phyloP scores from a whole-genome alignment of 2,797 vertebrate genomes.

The Semaprochilodus insignis region DNA sequence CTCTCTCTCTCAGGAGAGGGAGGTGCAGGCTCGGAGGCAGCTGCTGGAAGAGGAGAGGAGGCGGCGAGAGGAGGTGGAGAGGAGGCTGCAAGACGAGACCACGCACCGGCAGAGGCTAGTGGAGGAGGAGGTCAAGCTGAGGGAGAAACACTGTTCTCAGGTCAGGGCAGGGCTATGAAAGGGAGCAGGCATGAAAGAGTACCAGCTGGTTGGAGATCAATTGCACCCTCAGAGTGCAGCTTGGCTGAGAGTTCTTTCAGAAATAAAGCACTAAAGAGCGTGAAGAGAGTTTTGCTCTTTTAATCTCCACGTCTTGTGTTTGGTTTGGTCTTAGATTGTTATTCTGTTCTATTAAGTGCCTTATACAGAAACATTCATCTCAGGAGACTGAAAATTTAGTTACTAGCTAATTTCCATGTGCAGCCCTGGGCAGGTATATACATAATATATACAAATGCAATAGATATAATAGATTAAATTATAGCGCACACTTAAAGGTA shows the following conservation, averaged over 20 bases:
- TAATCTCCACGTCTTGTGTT: neutral
- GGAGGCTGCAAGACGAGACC: conserved; percentile 89
- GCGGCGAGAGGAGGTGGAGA: conserved; percentile 91
- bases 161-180: conserved; percentile 71
- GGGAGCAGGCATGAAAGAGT: conserved; percentile 26
- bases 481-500: neutral
- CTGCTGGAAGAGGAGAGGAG: conserved; percentile 92
- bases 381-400: neutral
- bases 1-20: conserved; percentile 85
- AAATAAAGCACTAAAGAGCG: neutral
- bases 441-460: neutral
- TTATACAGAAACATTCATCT: neutral
- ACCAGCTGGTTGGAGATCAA: conserved; percentile 38
- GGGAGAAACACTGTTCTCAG: conserved; percentile 95
- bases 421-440: too few species aligned
- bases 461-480: neutral
- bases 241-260: conserved; percentile 19
- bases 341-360: neutral
- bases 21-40: conserved; percentile 88
- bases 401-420: neutral
- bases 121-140: conserved; percentile 97
- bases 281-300: conserved; percentile 2
- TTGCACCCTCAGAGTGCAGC: conserved; percentile 5
- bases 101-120: conserved; percentile 90
- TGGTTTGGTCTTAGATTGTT: neutral